phyloP scores from a whole-genome alignment of 2,888 invertebrate species.

The Rotaria socialis region DNA sequence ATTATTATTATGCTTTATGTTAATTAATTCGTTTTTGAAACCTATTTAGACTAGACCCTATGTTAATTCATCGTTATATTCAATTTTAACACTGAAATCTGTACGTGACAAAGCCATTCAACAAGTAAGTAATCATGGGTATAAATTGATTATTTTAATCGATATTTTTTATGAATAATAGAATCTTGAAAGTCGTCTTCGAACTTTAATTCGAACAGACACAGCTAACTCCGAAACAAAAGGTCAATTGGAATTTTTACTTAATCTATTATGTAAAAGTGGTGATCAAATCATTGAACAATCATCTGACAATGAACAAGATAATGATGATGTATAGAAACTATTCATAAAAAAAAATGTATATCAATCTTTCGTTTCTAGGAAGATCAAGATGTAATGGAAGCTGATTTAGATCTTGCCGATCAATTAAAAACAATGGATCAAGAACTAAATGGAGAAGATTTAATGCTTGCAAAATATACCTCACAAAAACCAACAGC shows the following conservation, averaged over 20 bases:
- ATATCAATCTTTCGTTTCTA: slow-evolving; percentile 46
- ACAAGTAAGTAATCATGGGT: slow-evolving; percentile 53
- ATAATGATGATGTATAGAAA: slow-evolving; percentile 55
- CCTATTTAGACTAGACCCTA: slow-evolving; percentile 61
- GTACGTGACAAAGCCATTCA: slow-evolving; percentile 62
- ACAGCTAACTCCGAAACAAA: slow-evolving; percentile 8
- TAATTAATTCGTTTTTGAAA: background rate
- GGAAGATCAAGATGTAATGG: slow-evolving; percentile 61
- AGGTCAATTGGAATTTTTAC: slow-evolving; percentile 33
- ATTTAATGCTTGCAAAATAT: slow-evolving; percentile 53
- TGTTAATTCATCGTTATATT: slow-evolving; percentile 64
- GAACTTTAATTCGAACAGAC: background rate
- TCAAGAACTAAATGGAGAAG: slow-evolving; percentile 57
- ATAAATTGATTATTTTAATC: background rate
- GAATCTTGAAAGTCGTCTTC: slow-evolving; percentile 22
- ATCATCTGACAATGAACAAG: slow-evolving; percentile 58
- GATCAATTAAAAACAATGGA: slow-evolving; percentile 57
- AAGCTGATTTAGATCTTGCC: slow-evolving; percentile 62
- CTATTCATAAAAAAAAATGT: no score
- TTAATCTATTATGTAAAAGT: slow-evolving; percentile 2
- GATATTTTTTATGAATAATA: background rate
- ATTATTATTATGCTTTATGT: no score
- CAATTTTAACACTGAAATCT: slow-evolving; percentile 61
- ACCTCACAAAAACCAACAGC: background rate
- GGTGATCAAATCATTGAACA: background rate